These are phyloP conservation scores for Pelvicachromis taeniatus DNA, from an alignment of 2,113 vertebrate genomes.

Conservation along the genomic window DNA sequence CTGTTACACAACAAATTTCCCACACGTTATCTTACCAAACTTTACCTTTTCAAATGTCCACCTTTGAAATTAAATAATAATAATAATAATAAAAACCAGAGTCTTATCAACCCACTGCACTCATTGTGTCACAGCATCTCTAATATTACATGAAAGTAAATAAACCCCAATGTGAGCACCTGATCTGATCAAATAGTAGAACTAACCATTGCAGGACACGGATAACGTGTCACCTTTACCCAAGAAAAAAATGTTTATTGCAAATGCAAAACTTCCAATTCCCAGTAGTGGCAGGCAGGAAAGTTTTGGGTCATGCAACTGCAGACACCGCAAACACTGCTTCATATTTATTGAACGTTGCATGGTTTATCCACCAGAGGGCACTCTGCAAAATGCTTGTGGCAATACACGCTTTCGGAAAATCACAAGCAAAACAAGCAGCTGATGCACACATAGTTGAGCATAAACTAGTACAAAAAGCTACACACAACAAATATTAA, in stretches of 20 bases:
- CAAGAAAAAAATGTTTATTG: background rate
- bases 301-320: background rate
- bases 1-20: too few relatives aligned
- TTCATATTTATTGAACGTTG: background rate
- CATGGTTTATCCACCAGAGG: background rate
- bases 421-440: background rate
- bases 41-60: background rate
- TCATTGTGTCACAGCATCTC: background rate
- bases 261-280: background rate
- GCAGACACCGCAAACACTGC: background rate
- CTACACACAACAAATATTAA: background rate
- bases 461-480: background rate
- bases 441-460: fast-evolving
- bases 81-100: background rate
- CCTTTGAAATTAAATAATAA: background rate
- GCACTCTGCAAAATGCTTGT: background rate
- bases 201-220: background rate
- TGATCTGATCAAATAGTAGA: background rate
- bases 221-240: background rate
- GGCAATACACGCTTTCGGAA: background rate
- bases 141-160: background rate
- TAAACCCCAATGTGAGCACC: background rate
- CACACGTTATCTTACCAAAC: background rate
- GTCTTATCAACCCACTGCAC: background rate
- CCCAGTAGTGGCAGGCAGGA: background rate